These are phyloP conservation scores for Polyommatus icarus DNA, from an alignment of 2,888 invertebrate species.

Conservation along the genomic window DNA sequence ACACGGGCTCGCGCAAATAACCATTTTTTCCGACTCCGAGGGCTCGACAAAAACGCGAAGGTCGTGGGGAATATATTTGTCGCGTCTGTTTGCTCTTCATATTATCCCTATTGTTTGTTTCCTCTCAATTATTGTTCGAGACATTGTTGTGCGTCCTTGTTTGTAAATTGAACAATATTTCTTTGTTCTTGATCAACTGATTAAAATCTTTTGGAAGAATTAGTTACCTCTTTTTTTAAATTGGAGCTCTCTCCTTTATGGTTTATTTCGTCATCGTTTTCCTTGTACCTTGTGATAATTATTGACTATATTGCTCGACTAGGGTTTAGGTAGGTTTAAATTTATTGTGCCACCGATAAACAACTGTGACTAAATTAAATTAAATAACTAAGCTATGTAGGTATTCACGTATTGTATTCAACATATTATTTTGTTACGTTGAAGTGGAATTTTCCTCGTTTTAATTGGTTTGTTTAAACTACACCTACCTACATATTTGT, in stretches of 20 bases:
- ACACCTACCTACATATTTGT: not conserved
- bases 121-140: slow-evolving; percentile 11
- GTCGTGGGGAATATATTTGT: slow-evolving; percentile 31
- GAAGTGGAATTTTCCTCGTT: slow-evolving; percentile 39
- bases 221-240: not conserved
- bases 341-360: not conserved
- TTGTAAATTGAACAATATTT: slow-evolving; percentile 19
- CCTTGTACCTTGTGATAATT: not conserved
- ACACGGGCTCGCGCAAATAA: slow-evolving; percentile 58
- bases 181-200: slow-evolving; percentile 9
- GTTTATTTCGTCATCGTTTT: not conserved
- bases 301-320: not conserved
- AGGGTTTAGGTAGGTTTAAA: not conserved
- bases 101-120: slow-evolving; percentile 28
- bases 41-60: slow-evolving; percentile 37
- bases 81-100: slow-evolving; percentile 14
- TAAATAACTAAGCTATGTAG: not conserved
- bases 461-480: slow-evolving; percentile 35
- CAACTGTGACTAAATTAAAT: not conserved
- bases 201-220: not conserved
- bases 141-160: slow-evolving; percentile 8
- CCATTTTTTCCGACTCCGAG: slow-evolving; percentile 33
- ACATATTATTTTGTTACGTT: not conserved
- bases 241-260: not conserved
- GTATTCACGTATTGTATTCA: not conserved